Conservation (phyloP, 2,113 vertebrate species). For the Ailurus styani region DNA sequence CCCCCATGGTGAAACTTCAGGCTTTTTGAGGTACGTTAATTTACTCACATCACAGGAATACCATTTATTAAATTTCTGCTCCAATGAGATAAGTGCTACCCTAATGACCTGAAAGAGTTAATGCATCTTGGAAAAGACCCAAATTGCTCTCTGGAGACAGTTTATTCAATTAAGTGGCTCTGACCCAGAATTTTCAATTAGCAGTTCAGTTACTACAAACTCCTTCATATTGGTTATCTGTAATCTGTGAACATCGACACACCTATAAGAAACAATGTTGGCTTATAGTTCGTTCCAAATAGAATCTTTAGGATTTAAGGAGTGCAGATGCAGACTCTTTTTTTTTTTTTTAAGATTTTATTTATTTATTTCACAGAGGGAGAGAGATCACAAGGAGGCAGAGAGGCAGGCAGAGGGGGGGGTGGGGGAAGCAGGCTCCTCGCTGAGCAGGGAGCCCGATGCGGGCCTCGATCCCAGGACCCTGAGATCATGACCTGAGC, state of each 20-base stretch:
- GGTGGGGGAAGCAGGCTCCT: too few species aligned
- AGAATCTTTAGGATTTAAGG: background rate
- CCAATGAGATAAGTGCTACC: constrained; percentile 60
- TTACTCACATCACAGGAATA: constrained; percentile 47
- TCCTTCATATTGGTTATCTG: constrained; percentile 40
- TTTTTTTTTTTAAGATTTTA: too few species aligned
- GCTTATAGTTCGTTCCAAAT: constrained; percentile 38
- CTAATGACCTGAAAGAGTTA: constrained; percentile 72
- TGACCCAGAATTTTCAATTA: constrained; percentile 65
- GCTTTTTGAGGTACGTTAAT: constrained; percentile 42
- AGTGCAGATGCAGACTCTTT: background rate
- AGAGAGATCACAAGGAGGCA: too few species aligned
- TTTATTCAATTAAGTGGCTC: constrained; percentile 64
- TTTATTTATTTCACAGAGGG: too few species aligned
- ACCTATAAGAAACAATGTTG: background rate
- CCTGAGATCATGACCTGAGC: too few species aligned
- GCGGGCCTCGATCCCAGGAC: too few species aligned
- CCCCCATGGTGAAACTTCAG: constrained; percentile 37
- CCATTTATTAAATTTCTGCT: constrained; percentile 68
- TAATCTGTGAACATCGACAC: constrained; percentile 17
- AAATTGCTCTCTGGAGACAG: constrained; percentile 62
- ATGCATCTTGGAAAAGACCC: constrained; percentile 66
- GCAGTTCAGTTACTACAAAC: constrained; percentile 50
- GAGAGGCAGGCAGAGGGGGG: too few species aligned
- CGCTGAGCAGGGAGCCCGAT: too few species aligned